Evolutionary conservation across 2,797 vertebrate genomes (phyloP).

Genomic region (Chromobotia macracanthus): DNA sequence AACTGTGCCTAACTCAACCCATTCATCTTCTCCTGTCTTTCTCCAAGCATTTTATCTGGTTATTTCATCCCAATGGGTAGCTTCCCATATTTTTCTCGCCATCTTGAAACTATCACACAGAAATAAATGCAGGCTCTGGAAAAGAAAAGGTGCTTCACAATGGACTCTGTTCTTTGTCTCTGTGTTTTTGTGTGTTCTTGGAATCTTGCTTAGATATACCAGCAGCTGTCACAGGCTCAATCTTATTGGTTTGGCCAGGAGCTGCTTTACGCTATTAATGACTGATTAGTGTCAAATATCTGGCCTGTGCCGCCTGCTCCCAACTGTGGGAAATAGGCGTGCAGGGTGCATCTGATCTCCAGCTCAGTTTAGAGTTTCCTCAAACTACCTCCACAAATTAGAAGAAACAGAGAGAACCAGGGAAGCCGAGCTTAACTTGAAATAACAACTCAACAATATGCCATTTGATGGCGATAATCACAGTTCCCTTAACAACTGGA

Average conservation of each 20-base stretch:
- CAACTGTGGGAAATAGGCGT: constrained; percentile 78
- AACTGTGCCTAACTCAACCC: neutral
- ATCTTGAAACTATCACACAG: constrained; percentile 53
- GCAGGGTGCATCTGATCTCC: constrained; percentile 74
- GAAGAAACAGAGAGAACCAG: constrained; percentile 64
- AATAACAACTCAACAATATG: constrained; percentile 61
- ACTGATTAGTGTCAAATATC: constrained; percentile 84
- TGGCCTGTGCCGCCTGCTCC: constrained; percentile 66
- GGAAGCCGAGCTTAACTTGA: constrained; percentile 61
- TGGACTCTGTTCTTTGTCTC: constrained; percentile 57
- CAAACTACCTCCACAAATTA: constrained; percentile 53
- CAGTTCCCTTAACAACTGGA: constrained; percentile 52
- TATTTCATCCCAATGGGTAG: constrained; percentile 27
- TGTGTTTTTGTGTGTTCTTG: constrained; percentile 61
- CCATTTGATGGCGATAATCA: constrained; percentile 67
- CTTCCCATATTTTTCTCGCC: constrained; percentile 44
- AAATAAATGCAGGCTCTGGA: constrained; percentile 43
- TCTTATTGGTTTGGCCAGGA: constrained; percentile 62
- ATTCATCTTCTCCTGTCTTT: constrained; percentile 7
- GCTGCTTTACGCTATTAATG: constrained; percentile 78
- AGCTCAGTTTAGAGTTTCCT: constrained; percentile 75
- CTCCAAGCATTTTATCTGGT: constrained; percentile 28
- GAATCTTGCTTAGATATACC: constrained; percentile 69
- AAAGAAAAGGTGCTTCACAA: constrained; percentile 49
- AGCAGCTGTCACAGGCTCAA: constrained; percentile 76